Base-by-base conservation (phyloP, 2,888 invertebrate genomes). In the Fissipunctia ypsillon region DNA sequence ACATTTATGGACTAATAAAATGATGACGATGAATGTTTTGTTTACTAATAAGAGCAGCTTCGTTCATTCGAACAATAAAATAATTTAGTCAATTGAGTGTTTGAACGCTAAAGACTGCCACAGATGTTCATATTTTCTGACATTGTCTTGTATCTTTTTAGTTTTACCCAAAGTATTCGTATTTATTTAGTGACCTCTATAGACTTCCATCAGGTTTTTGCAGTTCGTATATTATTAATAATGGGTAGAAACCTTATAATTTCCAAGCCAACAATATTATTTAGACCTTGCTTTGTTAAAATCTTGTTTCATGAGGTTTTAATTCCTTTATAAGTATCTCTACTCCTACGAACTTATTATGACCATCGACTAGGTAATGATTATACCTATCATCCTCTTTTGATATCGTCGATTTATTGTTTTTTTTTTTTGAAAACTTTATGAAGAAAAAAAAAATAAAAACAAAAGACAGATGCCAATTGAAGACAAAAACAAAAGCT, bases 41-140 rank as follows among this genome's bases (percentile, higher is more conserved):
- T 76, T 71, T 78, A 76, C 56, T 76, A 61, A 56, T 71, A 71
- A 9, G 70, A 48, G 25, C 31, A 48, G 43, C n/a, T 56, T 71
- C 41, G 50, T 78, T 61, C 41, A 57, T 78, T 61, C 79, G 41
- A 28, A 78, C 76, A 76, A 78, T 61, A 61, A 76, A 61, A 71
- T 78, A 54, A 71, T 76, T 76, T 71, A 61, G 71, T 61, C 76
- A 78, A 76, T 76, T 76, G 61, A 72, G 48, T 50, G 48, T 14
- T 38, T 31, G 22, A 25, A 69, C 25, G 6, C 2, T 76, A 28
- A 78, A 57, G 56, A 74, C 77, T 77, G 35, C 10, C 48, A 28
- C 31, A 48, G 25, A 41, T 77, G 60, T 14, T 41, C 31, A 14
- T n/a, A n/a, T 54, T 16, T 16, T 19, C 4, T 73, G 12, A 5